Base-by-base conservation (phyloP, 2,797 vertebrate genomes). In the Pangasius sanitwongsei region DNA sequence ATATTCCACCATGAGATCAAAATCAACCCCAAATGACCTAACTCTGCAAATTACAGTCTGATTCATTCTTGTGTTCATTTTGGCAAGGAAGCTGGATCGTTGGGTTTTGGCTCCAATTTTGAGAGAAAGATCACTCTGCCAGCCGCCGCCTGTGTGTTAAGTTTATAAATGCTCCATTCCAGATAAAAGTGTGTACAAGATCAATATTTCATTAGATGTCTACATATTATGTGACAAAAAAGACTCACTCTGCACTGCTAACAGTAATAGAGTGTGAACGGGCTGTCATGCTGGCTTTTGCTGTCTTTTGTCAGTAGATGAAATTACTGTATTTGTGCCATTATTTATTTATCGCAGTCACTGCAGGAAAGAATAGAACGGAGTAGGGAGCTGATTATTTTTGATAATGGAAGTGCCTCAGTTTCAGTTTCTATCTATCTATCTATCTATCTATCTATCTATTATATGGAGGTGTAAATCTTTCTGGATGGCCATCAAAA, bases 131-230 rank as follows among this genome's bases (percentile, higher is more conserved):
- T 80, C 48, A 18, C n/a, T 55, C 50, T 31, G 28, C 28, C 75
- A 50, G 77, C 28, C 3, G 1, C 28, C n/a, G 16, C 3, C 41
- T 53, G 48, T 16, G 44, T 53, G 50, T 80, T 57, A 57, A 80
- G n/a, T 50, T 53, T 77, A 28, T 28, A 53, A 34, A 80, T 34
- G 50, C 77, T 34, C n/a, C 50, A 34, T 57, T 11, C 15, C 2
- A 63, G 37, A 28, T 28, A 82, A 61, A 67, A 59, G 34, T 57
- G 41, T 53, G 31, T 37, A 20, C 5, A 6, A 65, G 84, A 89
- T 89, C 88, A 82, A 89, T 82, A 89, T 86, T 86, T 85, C 84
- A 86, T 86, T 86, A 86, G 20, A 89, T 9, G 25, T 74, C 12
- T 85, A 41, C 83, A 86, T 88, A 88, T 77, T 88, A 77, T 70